phyloP scores from a whole-genome alignment of 2,113 vertebrate species.

The Campylomormyrus numenius region DNA sequence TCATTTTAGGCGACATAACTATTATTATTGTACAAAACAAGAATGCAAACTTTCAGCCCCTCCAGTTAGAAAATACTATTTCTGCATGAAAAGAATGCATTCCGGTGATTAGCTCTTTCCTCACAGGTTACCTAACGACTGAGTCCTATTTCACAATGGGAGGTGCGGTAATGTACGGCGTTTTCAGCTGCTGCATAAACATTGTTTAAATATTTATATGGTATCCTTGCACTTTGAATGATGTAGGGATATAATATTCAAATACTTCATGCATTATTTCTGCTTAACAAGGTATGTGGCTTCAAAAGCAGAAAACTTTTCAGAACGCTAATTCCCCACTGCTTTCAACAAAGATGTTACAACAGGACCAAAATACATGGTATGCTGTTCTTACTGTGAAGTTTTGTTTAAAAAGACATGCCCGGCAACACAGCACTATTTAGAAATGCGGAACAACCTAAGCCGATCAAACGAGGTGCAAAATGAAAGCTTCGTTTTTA shows the following conservation, averaged over 20 bases:
- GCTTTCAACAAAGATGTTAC: not conserved
- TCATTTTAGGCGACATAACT: not conserved
- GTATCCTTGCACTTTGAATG: not conserved
- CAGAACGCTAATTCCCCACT: not conserved
- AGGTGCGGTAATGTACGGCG: not conserved
- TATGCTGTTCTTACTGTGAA: not conserved
- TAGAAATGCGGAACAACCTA: not conserved
- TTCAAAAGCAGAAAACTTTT: not conserved
- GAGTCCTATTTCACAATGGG: not conserved
- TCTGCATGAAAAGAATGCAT: not conserved
- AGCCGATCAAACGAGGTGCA: not conserved
- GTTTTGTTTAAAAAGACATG: not conserved
- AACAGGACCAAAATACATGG: not conserved
- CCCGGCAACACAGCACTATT: not conserved
- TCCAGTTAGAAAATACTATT: not conserved
- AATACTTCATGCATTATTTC: conserved; percentile 7
- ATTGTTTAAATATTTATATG: not conserved
- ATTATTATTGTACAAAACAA: not conserved
- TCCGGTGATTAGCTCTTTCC: not conserved
- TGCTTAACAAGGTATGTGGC: not conserved
- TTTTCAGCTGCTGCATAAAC: not conserved
- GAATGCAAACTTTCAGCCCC: not conserved
- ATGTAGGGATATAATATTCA: not conserved
- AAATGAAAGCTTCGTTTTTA: not conserved
- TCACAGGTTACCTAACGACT: not conserved